Percentiles rank a stretch among this genome's conserved stretches.
These are phyloP conservation scores for Marcusenius ussheri DNA, from an alignment of 2,113 vertebrate genomes.

Conservation along the genomic window DNA sequence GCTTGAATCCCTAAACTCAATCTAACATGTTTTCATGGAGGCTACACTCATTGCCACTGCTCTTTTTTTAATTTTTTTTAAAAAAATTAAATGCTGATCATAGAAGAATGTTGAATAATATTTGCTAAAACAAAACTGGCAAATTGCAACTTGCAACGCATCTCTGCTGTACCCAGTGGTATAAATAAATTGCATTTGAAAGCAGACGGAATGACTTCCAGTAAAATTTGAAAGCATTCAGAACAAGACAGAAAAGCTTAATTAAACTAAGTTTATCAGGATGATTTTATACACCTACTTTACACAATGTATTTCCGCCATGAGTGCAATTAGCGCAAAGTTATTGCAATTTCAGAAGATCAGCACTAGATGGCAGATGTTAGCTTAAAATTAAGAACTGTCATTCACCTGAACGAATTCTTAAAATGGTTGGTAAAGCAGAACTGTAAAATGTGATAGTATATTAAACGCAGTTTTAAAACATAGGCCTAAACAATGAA, in stretches of 20 bases:
- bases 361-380: slow-evolving; percentile 11
- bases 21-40: neutral
- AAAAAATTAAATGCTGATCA: neutral
- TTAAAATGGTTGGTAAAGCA: neutral
- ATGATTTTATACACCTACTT: neutral
- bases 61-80: neutral
- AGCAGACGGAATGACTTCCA: neutral
- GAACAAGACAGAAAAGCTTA: neutral
- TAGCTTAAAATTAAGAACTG: neutral
- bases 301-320: neutral
- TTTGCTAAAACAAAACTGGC: neutral
- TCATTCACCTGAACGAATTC: neutral
- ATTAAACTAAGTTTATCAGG: neutral
- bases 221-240: neutral
- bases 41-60: neutral
- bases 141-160: neutral
- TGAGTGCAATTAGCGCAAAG: neutral
- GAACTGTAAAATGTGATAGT: neutral
- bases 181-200: neutral
- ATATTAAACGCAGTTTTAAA: neutral
- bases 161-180: neutral
- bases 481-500: neutral
- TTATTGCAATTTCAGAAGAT: neutral
- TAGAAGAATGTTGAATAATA: neutral
- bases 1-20: neutral